A percentile compares a stretch with the other conserved stretches of the same genome.
Conservation (phyloP, 2,797 vertebrate species). For the Clarias laeviceps region DNA sequence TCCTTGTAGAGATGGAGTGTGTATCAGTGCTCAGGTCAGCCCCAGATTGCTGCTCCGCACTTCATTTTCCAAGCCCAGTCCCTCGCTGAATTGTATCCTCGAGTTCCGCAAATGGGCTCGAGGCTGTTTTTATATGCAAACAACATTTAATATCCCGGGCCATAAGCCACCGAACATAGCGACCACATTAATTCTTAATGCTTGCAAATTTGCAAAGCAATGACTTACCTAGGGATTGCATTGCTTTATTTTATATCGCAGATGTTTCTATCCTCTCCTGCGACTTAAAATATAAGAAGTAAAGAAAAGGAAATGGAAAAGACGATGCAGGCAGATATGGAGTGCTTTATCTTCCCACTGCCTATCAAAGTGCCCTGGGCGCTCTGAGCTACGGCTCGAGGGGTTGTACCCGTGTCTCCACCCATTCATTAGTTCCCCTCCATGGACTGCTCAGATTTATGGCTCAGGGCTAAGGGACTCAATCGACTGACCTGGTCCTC, state of each 20-base stretch:
- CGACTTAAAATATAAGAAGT: background rate
- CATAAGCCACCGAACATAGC: constrained; percentile 9
- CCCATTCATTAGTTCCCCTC: constrained; percentile 51
- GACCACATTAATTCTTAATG: constrained; percentile 41
- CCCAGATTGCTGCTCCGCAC: background rate
- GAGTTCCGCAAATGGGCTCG: background rate
- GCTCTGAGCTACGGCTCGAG: constrained; percentile 28
- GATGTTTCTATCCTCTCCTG: background rate
- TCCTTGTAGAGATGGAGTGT: background rate
- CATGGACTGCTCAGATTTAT: constrained; percentile 47
- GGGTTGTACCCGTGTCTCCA: constrained; percentile 47
- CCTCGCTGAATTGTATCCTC: constrained; percentile 3
- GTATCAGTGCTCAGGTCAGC: constrained; percentile 4
- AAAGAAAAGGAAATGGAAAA: background rate
- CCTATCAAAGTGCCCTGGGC: background rate
- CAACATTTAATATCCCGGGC: constrained; percentile 22
- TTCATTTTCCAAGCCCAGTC: constrained; percentile 6
- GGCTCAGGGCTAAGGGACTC: constrained; percentile 50
- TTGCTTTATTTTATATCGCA: constrained; percentile 21
- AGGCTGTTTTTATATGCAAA: background rate
- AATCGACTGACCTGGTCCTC: constrained; percentile 48
- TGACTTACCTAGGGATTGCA: constrained; percentile 17
- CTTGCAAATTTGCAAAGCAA: constrained; percentile 20
- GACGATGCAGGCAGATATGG: background rate
- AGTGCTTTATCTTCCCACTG: background rate